Evolutionary conservation across 2,113 vertebrate genomes (phyloP).

Genomic region (Anolis sagrei): DNA sequence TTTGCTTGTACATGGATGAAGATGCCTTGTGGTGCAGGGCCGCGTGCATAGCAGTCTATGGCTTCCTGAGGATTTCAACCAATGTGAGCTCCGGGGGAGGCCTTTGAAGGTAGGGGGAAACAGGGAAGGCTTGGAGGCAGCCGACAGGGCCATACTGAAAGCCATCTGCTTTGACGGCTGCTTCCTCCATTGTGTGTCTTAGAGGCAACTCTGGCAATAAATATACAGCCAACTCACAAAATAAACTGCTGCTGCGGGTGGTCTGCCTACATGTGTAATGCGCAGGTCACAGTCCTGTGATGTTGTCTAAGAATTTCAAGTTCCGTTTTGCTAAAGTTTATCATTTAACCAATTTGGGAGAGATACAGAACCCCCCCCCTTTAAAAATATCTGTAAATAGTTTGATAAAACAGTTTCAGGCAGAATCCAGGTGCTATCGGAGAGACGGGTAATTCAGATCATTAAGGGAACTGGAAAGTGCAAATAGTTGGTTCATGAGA

Average conservation of each 20-base stretch:
- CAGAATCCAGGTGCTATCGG: neutral
- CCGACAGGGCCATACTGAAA: neutral
- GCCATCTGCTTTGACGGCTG: neutral
- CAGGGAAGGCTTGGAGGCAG: neutral
- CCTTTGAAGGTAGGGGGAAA: neutral
- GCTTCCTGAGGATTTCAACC: neutral
- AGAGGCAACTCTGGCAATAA: neutral
- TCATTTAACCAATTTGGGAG: neutral
- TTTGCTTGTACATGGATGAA: neutral
- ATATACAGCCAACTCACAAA: neutral
- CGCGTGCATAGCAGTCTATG: neutral
- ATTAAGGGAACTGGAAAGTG: neutral
- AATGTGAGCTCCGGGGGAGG: neutral
- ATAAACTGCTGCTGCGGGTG: neutral
- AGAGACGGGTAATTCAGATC: neutral
- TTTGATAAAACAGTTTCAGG: no score
- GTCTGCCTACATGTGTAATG: neutral
- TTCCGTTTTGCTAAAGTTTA: neutral
- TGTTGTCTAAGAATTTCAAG: neutral
- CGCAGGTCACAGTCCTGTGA: neutral
- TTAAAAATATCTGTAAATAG: neutral
- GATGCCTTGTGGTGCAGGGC: neutral
- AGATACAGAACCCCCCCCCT: fast-evolving
- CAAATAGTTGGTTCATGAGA: neutral
- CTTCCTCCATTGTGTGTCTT: neutral